Base-by-base conservation (phyloP, 1,140 invertebrate species). In the Cyclargus thomasi region DNA sequence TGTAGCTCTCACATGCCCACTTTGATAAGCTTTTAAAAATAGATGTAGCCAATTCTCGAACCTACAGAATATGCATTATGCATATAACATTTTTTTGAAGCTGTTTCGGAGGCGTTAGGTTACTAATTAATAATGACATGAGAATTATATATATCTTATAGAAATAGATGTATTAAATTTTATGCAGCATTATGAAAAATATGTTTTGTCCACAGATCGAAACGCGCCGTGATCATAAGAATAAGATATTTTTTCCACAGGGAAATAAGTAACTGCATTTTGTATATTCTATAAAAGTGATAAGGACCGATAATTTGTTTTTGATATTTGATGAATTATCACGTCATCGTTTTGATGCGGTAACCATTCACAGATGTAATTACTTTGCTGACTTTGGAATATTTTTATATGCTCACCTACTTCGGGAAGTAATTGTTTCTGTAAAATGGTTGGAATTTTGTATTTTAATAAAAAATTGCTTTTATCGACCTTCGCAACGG, bases 231-330 rank as follows among this genome's bases (percentile, higher is more conserved):
- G 90, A 91, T 91, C 90, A 10, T 91, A 90, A 91, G 90, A 90
- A 90, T 90, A 91, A 91, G 88, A 91, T 90, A 89, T 89, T 89
- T 91, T 90, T 91, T 91, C 89, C 88, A 91, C 88, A 88, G 82
- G 89, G 88, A 91, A 91, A 90, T 91, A 90, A 91, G 87, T 91
- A 91, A 90, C 87, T 90, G 89, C 90, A 91, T 91, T 91, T 91
- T 91, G 90, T 91, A 91, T 91, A 91, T 91, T 91, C 87, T 90
- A 90, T 90, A 82, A 90, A 81, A 91, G 88, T 90, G 88, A 89
- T 90, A 89, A 90, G 86, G 86, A 88, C 78, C 88, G 85, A 87
- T 88, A 80, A 86, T 88, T 88, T 88, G 83, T 87, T 90, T 39
- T 89, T 89, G 86, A 88, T 88, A 89, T 89, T 88, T 81, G 85